Conservation (phyloP, 1,140 invertebrate genomes). For the Caerostris darwini region DNA sequence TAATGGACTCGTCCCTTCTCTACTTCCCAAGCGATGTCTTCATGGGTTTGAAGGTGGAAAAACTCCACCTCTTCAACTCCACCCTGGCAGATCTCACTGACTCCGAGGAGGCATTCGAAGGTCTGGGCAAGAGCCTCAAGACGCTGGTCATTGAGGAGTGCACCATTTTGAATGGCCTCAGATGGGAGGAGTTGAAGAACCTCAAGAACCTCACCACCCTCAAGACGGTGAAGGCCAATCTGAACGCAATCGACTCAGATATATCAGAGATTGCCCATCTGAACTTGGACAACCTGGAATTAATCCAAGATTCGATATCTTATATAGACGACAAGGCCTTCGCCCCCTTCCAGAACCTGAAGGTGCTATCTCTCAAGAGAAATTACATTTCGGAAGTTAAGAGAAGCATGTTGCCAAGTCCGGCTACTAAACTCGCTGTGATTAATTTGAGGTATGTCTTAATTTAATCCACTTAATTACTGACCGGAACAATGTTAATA, state of each 20-base stretch:
- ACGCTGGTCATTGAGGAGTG: not conserved
- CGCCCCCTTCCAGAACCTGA: not conserved
- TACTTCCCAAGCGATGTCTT: conserved; percentile 23
- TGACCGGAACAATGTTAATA: no score
- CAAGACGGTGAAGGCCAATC: not conserved
- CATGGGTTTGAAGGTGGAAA: not conserved
- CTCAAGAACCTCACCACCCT: not conserved
- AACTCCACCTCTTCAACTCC: not conserved
- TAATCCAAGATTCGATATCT: conserved; percentile 16
- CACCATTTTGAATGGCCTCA: not conserved
- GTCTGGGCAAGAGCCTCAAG: not conserved
- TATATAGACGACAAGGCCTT: conserved; percentile 5
- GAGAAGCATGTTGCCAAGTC: conserved; percentile 49
- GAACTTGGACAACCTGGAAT: not conserved
- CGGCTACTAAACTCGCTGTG: not conserved
- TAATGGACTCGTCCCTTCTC: not conserved
- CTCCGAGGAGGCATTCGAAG: conserved; percentile 30
- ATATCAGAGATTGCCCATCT: not conserved
- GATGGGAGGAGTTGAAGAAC: conserved; percentile 20
- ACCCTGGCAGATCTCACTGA: not conserved
- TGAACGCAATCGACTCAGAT: not conserved
- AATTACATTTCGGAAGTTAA: not conserved
- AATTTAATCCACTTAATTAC: no score
- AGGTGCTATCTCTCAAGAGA: not conserved
- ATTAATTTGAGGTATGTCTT: conserved; percentile 46